A percentile compares a stretch with the other conserved stretches of the same genome.
These are phyloP conservation scores for Lagopus leucura DNA, from an alignment of 2,113 vertebrate genomes.

Conservation along the genomic window DNA sequence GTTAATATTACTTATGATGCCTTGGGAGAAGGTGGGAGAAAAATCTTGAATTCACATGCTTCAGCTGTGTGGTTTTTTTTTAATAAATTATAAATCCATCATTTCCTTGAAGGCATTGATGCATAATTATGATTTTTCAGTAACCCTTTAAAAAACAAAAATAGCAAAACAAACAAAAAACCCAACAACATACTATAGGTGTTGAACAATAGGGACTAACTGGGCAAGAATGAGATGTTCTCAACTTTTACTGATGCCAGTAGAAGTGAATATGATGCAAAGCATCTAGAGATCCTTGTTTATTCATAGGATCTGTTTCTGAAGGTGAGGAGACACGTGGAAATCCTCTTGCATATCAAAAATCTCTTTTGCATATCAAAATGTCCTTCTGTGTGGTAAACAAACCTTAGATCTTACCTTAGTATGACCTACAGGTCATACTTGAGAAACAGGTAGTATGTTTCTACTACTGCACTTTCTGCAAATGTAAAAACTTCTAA, in stretches of 20 bases:
- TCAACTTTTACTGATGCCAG: slow-evolving; percentile 19
- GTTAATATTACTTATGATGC: background rate
- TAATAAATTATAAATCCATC: background rate
- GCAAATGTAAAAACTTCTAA: background rate
- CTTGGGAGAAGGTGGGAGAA: background rate
- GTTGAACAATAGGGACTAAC: slow-evolving; percentile 41
- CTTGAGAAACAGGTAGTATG: background rate
- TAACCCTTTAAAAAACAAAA: background rate
- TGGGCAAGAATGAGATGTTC: slow-evolving; percentile 32
- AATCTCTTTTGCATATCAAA: background rate
- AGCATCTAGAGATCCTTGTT: slow-evolving; percentile 16
- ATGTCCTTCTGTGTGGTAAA: background rate
- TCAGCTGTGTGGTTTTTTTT: background rate
- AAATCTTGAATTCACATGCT: background rate
- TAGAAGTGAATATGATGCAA: slow-evolving; percentile 7
- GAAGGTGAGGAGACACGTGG: background rate
- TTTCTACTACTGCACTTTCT: background rate
- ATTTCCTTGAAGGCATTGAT: slow-evolving; percentile 25
- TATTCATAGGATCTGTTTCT: background rate
- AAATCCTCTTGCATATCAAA: background rate
- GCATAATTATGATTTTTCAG: slow-evolving; percentile 28
- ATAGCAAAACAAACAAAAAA: slow-evolving; percentile 5
- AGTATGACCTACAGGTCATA: background rate
- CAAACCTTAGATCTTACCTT: background rate
- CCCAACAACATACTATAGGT: background rate